Conservation (phyloP, 2,113 vertebrate species). For the Pygoscelis adeliae region DNA sequence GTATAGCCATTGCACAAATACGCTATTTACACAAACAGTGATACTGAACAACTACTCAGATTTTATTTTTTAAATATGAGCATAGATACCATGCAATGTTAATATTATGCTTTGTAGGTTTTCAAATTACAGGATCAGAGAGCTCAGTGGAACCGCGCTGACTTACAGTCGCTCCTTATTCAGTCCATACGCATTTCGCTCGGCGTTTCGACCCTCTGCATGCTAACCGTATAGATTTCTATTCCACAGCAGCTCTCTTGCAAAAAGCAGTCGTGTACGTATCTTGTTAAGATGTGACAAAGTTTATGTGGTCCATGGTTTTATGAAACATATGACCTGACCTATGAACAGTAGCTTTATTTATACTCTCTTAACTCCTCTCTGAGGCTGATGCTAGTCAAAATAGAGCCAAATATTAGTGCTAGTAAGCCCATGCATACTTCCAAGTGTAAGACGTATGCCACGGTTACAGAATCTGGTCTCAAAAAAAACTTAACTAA, state of each 20-base stretch:
- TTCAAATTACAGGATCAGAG: background rate
- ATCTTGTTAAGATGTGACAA: background rate
- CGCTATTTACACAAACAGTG: rapidly evolving
- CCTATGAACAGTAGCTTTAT: background rate
- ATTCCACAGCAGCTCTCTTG: background rate
- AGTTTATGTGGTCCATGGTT: background rate
- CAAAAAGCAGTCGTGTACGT: rapidly evolving
- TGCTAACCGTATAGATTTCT: rapidly evolving
- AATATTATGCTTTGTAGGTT: background rate
- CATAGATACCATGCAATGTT: rapidly evolving
- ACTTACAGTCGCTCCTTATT: rapidly evolving
- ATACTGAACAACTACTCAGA: rapidly evolving
- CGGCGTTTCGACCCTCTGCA: background rate
- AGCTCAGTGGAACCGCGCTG: rapidly evolving
- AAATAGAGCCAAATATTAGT: background rate
- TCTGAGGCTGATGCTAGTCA: background rate
- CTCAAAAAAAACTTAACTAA: background rate
- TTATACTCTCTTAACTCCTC: background rate
- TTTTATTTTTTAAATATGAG: background rate
- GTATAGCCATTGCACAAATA: background rate
- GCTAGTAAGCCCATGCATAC: background rate
- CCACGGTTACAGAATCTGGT: background rate
- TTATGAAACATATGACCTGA: background rate
- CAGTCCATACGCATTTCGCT: rapidly evolving
- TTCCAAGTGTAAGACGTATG: background rate